phyloP scores from a whole-genome alignment of 2,113 vertebrate genomes.

The Seriola aureovittata region DNA sequence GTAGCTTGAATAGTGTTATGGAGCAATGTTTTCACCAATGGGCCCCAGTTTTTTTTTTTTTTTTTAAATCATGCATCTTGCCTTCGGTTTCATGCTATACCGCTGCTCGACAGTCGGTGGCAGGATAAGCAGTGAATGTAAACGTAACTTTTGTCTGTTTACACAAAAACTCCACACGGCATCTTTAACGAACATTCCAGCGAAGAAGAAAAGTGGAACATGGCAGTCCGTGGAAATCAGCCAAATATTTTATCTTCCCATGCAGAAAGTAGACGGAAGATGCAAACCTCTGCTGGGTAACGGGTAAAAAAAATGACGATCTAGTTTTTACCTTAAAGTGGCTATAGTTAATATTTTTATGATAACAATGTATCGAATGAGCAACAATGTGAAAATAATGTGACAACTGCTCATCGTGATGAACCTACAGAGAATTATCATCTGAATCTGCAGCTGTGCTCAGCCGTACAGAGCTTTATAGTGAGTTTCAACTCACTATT shows the following conservation, averaged over 20 bases:
- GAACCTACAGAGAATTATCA: background rate
- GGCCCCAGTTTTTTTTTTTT: background rate
- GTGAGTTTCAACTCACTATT: background rate
- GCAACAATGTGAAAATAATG: background rate
- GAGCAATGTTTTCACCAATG: background rate
- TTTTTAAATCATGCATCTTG: background rate
- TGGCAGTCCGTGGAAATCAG: background rate
- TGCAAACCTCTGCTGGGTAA: background rate
- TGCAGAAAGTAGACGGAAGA: background rate
- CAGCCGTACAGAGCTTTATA: background rate
- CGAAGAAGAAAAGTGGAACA: background rate
- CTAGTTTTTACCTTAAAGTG: constrained; percentile 5
- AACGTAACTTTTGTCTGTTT: constrained; percentile 21
- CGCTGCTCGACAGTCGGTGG: background rate
- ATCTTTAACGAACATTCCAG: background rate
- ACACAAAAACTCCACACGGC: background rate
- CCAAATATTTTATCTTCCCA: background rate
- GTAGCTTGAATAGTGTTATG: no score
- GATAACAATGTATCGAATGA: background rate
- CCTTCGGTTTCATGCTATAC: background rate
- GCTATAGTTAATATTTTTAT: constrained; percentile 12
- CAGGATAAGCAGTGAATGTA: background rate
- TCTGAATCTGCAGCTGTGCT: background rate
- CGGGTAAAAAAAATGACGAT: background rate
- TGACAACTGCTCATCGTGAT: background rate